Evolutionary conservation across 2,797 vertebrate genomes (phyloP).

Genomic region (Malurus splendens): DNA sequence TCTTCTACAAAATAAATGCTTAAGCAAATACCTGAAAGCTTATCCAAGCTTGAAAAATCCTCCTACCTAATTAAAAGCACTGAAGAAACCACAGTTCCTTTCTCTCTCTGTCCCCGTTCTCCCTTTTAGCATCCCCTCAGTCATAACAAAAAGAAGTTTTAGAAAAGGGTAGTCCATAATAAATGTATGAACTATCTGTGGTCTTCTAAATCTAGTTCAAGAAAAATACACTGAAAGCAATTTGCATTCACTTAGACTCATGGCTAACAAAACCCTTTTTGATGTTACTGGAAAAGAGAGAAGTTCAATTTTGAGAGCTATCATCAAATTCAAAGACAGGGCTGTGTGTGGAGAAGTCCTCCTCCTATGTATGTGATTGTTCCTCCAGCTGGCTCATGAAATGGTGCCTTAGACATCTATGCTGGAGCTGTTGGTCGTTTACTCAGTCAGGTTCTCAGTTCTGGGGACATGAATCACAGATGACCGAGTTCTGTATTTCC

Average conservation of each 20-base stretch:
- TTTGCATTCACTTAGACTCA: neutral
- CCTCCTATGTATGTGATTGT: neutral
- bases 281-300: neutral
- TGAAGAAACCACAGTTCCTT: neutral
- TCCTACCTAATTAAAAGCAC: constrained; percentile 9
- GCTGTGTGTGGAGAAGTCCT: neutral
- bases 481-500: neutral
- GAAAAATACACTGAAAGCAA: neutral
- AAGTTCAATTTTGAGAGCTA: neutral
- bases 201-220: constrained; percentile 18
- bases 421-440: neutral
- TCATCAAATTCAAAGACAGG: neutral
- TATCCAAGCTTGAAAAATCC: neutral
- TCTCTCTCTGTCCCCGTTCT: neutral
- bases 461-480: neutral
- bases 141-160: neutral
- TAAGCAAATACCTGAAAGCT: neutral
- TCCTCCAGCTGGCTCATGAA: neutral
- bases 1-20: neutral
- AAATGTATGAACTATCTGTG: neutral
- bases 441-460: neutral
- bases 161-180: neutral
- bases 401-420: neutral
- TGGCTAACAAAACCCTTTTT: neutral
- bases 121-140: neutral